These are phyloP conservation scores for Vandiemenella viatica DNA, from an alignment of 2,888 invertebrate genomes.

Conservation along the genomic window DNA sequence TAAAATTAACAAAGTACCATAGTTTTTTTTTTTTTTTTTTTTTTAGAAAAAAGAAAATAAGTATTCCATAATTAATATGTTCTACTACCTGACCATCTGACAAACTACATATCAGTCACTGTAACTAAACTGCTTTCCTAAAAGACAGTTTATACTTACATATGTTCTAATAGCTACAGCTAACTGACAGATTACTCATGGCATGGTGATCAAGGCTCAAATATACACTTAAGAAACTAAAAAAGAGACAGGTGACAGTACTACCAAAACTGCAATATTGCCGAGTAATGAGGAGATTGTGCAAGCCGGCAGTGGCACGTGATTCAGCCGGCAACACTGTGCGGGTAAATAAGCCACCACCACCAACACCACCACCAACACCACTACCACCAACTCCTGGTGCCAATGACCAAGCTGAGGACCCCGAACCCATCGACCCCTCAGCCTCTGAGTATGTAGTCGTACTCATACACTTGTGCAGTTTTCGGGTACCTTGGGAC, in stretches of 20 bases:
- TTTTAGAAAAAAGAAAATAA: no score
- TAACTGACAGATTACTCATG: no score
- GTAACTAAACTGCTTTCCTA: no score
- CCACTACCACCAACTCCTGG: constrained; percentile 24
- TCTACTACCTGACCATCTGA: no score
- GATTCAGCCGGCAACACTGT: constrained; percentile 30
- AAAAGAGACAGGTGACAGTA: constrained; percentile 48
- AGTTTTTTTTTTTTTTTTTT: no score
- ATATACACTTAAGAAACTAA: no score
- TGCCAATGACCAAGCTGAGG: constrained; percentile 14
- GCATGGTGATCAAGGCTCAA: no score
- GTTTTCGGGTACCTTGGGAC: constrained; percentile 86
- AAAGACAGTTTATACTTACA: no score
- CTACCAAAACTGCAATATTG: constrained; percentile 93
- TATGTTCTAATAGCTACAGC: no score
- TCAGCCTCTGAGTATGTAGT: constrained; percentile 58
- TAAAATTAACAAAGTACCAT: no score
- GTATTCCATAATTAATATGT: no score
- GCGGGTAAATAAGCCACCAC: constrained; percentile 28
- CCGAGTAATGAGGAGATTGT: constrained; percentile 61
- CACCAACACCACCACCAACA: constrained; percentile 35
- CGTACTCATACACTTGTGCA: constrained; percentile 82
- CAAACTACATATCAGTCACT: no score
- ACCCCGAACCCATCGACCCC: constrained; percentile 15
- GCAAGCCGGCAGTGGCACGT: constrained; percentile 28